Evolutionary conservation across 2,113 vertebrate species (phyloP).

Genomic region (Pogona vitticeps): DNA sequence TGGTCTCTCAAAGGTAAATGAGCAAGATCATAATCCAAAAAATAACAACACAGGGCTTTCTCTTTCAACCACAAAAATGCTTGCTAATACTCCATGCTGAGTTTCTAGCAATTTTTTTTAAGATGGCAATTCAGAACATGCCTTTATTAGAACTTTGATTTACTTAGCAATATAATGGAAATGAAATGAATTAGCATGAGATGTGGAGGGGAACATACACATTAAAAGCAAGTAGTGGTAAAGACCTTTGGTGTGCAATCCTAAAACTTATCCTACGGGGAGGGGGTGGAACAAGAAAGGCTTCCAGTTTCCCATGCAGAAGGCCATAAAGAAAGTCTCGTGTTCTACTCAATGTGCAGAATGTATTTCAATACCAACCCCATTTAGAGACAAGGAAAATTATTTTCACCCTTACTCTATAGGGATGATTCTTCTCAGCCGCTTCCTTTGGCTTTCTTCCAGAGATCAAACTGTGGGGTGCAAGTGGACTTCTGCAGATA

Average conservation of each 20-base stretch:
- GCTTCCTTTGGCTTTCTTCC: too few relatives aligned
- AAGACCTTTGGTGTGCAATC: not conserved
- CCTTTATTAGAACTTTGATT: slow-evolving; percentile 49
- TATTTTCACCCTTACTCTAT: too few relatives aligned
- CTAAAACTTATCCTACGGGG: not conserved
- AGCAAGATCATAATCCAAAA: not conserved
- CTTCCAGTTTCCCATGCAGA: too few relatives aligned
- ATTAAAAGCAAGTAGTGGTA: not conserved
- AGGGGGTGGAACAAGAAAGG: too few relatives aligned
- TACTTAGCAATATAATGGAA: not conserved
- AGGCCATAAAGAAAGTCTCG: too few relatives aligned
- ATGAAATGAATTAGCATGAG: slow-evolving; percentile 44
- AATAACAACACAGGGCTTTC: not conserved
- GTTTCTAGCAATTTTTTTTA: not conserved
- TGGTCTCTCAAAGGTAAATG: not conserved
- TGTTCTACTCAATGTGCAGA: too few relatives aligned
- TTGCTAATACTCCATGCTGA: not conserved
- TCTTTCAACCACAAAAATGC: slow-evolving; percentile 21
- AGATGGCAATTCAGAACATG: slow-evolving; percentile 14
- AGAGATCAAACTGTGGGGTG: too few relatives aligned
- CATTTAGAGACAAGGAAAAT: too few relatives aligned
- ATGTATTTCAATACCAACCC: too few relatives aligned
- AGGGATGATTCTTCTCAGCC: too few relatives aligned
- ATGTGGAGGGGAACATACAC: too few relatives aligned
- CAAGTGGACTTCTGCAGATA: too few relatives aligned